Evolutionary conservation across 2,797 vertebrate genomes (phyloP), one percentile per base, ranked within the genome.

Genomic region (Paramormyrops hopkinsi): DNA sequence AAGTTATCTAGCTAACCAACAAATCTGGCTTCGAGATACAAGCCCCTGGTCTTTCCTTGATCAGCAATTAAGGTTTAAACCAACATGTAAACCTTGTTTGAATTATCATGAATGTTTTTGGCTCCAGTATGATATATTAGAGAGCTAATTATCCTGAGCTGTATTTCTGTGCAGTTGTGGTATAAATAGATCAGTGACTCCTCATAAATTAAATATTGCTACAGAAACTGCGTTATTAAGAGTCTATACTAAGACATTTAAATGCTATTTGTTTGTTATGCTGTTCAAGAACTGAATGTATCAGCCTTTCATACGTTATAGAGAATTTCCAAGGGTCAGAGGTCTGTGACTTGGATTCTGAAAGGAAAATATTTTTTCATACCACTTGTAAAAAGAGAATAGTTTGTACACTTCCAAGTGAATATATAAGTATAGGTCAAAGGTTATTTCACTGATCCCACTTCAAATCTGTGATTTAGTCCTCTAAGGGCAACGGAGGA

Each of bases 261-360:
- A 89, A 88, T 53, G 94, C 95, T 94, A 94, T 93, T 95, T 95
- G 94, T 94, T 94, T 95, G 94, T 96, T 93, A 94, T 95, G 94
- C 94, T 96, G 94, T 96, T 94, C 91, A 94, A 94, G 95, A 95
- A 92, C 92, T 95, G 95, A 96, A 96, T 96, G 95, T 96, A 95
- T 94, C 85, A 59, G 79, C 90, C 95, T 95, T 95, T 94, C 91
- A 92, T 90, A 91, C 91, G 91, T 92, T 93, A 82, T 46, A 94
- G 92, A 90, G 93, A 90, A 88, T 93, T 91, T 91, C 92, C 89
- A 3, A 87, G 94, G 93, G 90, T 90, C 91, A 91, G 92, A 95
- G 93, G 94, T 94, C 62, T 83, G 93, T 89, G 94, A 93, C 93
- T 95, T 90, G 92, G 91, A 93, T 94, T 96, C 92, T 94, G 94